Evolutionary conservation across 1,140 invertebrate genomes (phyloP), one percentile per base, ranked within the genome.

Genomic region (Drosophila virilis): DNA sequence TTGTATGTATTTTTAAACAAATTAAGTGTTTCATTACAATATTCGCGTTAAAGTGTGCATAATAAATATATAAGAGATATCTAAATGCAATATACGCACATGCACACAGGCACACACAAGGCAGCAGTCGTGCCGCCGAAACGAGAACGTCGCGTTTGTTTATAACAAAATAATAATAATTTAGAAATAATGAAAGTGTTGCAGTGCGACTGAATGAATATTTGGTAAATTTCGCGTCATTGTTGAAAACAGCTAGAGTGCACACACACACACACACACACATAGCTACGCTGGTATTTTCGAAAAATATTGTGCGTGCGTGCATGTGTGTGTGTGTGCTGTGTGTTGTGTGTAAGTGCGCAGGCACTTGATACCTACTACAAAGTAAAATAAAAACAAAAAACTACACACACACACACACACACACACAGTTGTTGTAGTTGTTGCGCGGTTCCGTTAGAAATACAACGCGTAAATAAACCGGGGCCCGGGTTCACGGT

Each of bases 391-490:
- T 22, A 32, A 35, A 15, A 9, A 46, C n/a, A 15, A 59, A 35
- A 35, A 43, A 54, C 40, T 69, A 69, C 57, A 57, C 42, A 15
- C 42, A 43, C 42, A 17, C 17, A 17, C 17, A 17, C 17, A 17
- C 17, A 17, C 17, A 15, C 42, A 43, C 46, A 35, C 54, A 48
- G 54, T 59, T 61, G 58, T 55, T 43, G 82, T 67, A 61, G 78
- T 86, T 55, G 82, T 88, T 54, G 82, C 75, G 83, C 82, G 82
- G 70, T 88, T 32, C 32, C 51, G 51, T 57, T 50, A 42, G 33
- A 70, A 64, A 70, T 52, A 43, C 12, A 64, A 28, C 52, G 77
- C 77, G 81, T 86, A 86, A 85, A 85, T 85, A 86, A 86, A 85
- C 82, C 81, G 81, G 82, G 82, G 80, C 74, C 17, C 17, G 17